Percentiles rank a stretch among this genome's conserved stretches.
Conservation (phyloP, 2,797 vertebrate genomes). For the Gymnoscopelus microlampas region DNA sequence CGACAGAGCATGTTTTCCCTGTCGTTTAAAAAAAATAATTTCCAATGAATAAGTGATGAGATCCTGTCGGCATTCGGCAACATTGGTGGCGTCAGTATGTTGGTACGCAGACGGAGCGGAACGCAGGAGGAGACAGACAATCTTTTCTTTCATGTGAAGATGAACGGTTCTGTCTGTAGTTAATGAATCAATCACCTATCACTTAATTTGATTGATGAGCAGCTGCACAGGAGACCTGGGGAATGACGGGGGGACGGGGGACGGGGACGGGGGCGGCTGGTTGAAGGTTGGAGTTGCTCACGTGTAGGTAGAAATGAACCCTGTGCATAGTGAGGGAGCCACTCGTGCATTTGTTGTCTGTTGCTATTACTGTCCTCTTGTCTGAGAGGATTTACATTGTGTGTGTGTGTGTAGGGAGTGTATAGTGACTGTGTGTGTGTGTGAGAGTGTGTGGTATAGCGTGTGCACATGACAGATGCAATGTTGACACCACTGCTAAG, state of each 20-base stretch:
- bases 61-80: conserved; percentile 35
- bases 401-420: conserved; percentile 38
- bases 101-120: conserved; percentile 47
- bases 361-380: conserved; percentile 61
- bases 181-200: conserved; percentile 64
- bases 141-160: conserved; percentile 27
- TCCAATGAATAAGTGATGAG: conserved; percentile 60
- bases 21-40: conserved; percentile 35
- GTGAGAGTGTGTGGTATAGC: not conserved
- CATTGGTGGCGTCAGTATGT: conserved; percentile 25
- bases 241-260: conserved; percentile 56
- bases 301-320: conserved; percentile 53
- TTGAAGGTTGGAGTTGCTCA: not conserved
- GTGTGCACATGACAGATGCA: conserved; percentile 5
- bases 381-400: conserved; percentile 48
- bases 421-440: conserved; percentile 14
- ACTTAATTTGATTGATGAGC: conserved; percentile 59
- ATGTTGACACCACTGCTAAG: conserved; percentile 17
- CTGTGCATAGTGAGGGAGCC: conserved; percentile 37
- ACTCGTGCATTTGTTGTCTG: conserved; percentile 58
- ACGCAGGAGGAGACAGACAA: not conserved
- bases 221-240: conserved; percentile 41
- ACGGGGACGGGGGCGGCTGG: conserved; percentile 57
- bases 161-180: conserved; percentile 49
- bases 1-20: conserved; percentile 18